These are phyloP conservation scores for Coregonus sp. DNA, from an alignment of 2,797 vertebrate species.

Conservation along the genomic window DNA sequence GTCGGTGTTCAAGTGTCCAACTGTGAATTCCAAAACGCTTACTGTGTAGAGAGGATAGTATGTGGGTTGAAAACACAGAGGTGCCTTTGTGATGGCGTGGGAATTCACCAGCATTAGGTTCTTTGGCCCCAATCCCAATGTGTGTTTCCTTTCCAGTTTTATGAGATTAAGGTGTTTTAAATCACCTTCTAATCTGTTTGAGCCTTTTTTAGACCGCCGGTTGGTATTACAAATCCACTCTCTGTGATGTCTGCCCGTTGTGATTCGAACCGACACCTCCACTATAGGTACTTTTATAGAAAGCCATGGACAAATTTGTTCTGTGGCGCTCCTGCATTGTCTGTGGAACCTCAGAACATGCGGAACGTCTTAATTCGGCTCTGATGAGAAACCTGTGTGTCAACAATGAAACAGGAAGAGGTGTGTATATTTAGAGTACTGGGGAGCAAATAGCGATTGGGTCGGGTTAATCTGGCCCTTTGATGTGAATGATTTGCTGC, in stretches of 20 bases:
- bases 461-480: background rate
- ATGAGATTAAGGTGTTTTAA: constrained; percentile 57
- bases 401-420: background rate
- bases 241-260: constrained; percentile 24
- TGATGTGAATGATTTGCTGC: constrained; percentile 18
- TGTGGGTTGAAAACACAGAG: constrained; percentile 11
- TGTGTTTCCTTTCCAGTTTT: constrained; percentile 48
- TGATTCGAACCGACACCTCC: constrained; percentile 30
- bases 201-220: constrained; percentile 29
- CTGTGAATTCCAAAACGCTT: constrained; percentile 13
- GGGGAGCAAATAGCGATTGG: background rate
- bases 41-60: constrained; percentile 24
- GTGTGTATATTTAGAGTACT: constrained; percentile 7
- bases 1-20: background rate
- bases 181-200: constrained; percentile 54
- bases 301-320: constrained; percentile 26
- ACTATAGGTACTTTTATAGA: constrained; percentile 21
- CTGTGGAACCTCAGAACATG: constrained; percentile 5
- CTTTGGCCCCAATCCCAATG: constrained; percentile 41
- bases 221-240: constrained; percentile 28
- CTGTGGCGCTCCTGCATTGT: constrained; percentile 21
- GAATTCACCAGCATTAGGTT: constrained; percentile 41
- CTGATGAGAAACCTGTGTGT: background rate
- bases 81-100: constrained; percentile 30
- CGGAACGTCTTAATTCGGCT: constrained; percentile 1